Percentiles rank a stretch among this genome's conserved stretches.
phyloP scores from a whole-genome alignment of 1,140 invertebrate genomes.

The Tetragnatha versicolor region DNA sequence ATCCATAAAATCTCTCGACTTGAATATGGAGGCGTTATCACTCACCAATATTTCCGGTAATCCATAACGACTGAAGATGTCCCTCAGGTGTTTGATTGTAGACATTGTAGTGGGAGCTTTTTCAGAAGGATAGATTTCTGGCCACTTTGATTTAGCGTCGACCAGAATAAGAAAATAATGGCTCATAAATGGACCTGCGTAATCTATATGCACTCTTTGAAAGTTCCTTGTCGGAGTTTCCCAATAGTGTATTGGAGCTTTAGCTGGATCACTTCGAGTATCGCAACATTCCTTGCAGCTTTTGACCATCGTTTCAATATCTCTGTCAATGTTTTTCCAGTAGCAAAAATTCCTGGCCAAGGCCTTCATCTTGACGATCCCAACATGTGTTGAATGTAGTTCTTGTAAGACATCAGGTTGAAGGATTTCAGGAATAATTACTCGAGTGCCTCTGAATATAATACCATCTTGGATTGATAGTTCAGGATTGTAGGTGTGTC shows the following conservation, averaged over 20 bases:
- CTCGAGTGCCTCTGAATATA: no score
- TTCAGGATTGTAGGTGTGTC: no score
- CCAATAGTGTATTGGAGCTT: background rate
- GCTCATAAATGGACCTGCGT: conserved; percentile 2
- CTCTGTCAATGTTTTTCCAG: conserved; percentile 31
- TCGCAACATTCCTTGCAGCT: background rate
- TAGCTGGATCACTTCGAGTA: background rate
- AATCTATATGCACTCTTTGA: conserved; percentile 11
- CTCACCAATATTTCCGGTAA: no score
- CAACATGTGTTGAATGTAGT: conserved; percentile 5
- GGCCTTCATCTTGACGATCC: conserved; percentile 3
- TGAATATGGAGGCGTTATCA: background rate
- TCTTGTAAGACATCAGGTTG: background rate
- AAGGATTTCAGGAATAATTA: background rate
- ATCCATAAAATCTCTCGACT: background rate
- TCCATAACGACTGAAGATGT: background rate
- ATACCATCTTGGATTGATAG: no score
- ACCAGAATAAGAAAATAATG: background rate
- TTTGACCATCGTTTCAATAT: no score
- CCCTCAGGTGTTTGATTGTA: background rate
- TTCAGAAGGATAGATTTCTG: background rate
- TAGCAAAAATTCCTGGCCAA: background rate
- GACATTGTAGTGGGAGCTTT: background rate
- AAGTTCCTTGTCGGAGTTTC: background rate
- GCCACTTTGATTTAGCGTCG: conserved; percentile 2